A percentile compares a stretch with the other conserved stretches of the same genome.
Evolutionary conservation across 2,797 vertebrate species (phyloP).

Genomic region (Parambassis ranga): DNA sequence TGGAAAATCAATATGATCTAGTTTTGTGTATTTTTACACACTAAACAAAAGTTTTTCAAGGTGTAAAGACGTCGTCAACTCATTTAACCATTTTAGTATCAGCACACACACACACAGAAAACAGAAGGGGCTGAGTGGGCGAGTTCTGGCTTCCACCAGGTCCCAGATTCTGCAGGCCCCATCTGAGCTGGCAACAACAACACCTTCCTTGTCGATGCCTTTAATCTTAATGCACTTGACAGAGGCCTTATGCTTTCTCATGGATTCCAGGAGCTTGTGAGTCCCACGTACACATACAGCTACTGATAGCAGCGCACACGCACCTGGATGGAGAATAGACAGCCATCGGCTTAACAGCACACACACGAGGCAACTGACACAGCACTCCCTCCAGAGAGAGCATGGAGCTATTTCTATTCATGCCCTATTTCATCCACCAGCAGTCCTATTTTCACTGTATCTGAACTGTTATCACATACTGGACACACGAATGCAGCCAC

Average conservation of each 20-base stretch:
- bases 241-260: conserved; percentile 78
- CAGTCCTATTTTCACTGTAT: conserved; percentile 63
- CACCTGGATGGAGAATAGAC: conserved; percentile 63
- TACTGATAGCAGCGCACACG: not conserved
- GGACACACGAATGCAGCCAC: conserved; percentile 14
- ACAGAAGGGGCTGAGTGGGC: conserved; percentile 59
- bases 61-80: conserved; percentile 22
- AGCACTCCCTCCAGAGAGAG: conserved; percentile 52
- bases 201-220: conserved; percentile 79
- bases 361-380: conserved; percentile 45
- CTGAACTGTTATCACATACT: conserved; percentile 44
- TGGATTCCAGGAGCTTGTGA: conserved; percentile 70
- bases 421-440: conserved; percentile 68
- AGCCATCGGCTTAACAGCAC: conserved; percentile 35
- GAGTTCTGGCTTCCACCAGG: conserved; percentile 76
- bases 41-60: conserved; percentile 12
- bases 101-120: conserved; percentile 35
- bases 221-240: conserved; percentile 82
- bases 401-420: conserved; percentile 68
- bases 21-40: conserved; percentile 27
- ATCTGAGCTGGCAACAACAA: conserved; percentile 82
- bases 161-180: conserved; percentile 78
- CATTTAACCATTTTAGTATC: conserved; percentile 15
- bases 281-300: conserved; percentile 65
- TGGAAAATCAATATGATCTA: conserved; percentile 46